These are phyloP conservation scores for Cosmopolites sordidus DNA, from an alignment of 2,888 invertebrate species.

Conservation along the genomic window DNA sequence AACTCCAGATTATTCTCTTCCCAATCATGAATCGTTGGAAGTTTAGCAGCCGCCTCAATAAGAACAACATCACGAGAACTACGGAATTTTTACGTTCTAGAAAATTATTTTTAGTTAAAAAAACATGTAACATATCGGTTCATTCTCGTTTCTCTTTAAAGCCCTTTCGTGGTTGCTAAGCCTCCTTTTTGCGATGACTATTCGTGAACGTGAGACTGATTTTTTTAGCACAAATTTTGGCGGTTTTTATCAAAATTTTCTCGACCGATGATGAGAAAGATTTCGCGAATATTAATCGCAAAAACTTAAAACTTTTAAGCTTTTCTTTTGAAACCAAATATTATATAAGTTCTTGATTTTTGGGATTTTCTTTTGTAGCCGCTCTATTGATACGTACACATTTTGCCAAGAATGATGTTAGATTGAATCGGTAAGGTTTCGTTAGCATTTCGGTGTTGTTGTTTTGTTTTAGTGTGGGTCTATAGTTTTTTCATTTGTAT, in stretches of 20 bases:
- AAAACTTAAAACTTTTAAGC: neutral
- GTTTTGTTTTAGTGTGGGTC: constrained; percentile 28
- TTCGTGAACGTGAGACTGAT: constrained; percentile 37
- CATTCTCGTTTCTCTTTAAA: too few relatives aligned
- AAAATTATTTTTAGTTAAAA: too few relatives aligned
- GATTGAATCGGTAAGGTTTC: constrained; percentile 4
- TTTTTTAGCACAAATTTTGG: constrained; percentile 3
- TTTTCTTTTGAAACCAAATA: constrained; percentile 35
- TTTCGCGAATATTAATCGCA: constrained; percentile 21
- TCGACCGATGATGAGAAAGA: neutral
- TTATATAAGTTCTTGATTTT: constrained; percentile 34
- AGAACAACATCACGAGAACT: neutral
- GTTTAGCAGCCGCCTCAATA: constrained; percentile 19
- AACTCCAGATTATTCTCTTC: constrained; percentile 40
- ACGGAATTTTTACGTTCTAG: neutral
- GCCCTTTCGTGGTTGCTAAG: constrained; percentile 17
- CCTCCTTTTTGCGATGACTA: constrained; percentile 35
- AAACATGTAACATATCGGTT: too few relatives aligned
- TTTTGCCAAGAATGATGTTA: constrained; percentile 33
- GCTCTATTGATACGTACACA: constrained; percentile 43
- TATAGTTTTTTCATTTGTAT: constrained; percentile 37
- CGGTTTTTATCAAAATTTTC: neutral
- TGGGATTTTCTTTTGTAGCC: constrained; percentile 33
- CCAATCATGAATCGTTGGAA: constrained; percentile 4
- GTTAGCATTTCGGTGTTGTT: constrained; percentile 29